Evolutionary conservation across 2,888 invertebrate species (phyloP).

Genomic region (Hemithea aestivaria): DNA sequence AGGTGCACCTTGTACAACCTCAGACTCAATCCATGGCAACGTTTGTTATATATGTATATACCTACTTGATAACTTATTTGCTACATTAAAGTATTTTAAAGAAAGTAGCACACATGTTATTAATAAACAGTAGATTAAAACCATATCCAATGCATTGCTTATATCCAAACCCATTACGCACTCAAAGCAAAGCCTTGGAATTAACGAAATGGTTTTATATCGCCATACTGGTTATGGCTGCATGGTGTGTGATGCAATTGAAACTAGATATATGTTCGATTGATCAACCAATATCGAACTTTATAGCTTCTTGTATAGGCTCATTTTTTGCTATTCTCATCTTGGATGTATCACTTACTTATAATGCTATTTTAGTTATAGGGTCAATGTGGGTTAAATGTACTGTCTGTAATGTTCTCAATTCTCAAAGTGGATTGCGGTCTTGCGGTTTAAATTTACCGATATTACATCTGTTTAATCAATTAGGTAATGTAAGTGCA

Average conservation of each 20-base stretch:
- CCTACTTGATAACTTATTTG: too few relatives aligned
- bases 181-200: constrained; percentile 35
- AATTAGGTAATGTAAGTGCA: too few relatives aligned
- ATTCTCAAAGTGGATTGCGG: constrained; percentile 18
- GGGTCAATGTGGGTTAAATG: constrained; percentile 11
- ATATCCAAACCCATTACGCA: constrained; percentile 16
- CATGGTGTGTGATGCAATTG: constrained; percentile 37
- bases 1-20: too few relatives aligned
- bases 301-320: constrained; percentile 12
- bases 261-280: constrained; percentile 28
- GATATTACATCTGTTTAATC: too few relatives aligned
- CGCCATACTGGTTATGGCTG: constrained; percentile 29
- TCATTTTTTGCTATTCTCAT: constrained; percentile 1
- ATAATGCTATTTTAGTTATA: constrained; percentile 11
- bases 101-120: constrained; percentile 12
- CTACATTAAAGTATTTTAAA: too few relatives aligned
- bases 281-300: constrained; percentile 11
- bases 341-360: constrained; percentile 3
- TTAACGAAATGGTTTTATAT: constrained; percentile 25
- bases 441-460: too few relatives aligned
- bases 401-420: constrained; percentile 9
- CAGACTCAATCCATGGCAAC: too few relatives aligned
- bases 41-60: too few relatives aligned
- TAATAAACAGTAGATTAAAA: constrained; percentile 8
- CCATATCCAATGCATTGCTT: constrained; percentile 9